phyloP scores from a whole-genome alignment of 2,888 invertebrate species.

The Apamea anceps region DNA sequence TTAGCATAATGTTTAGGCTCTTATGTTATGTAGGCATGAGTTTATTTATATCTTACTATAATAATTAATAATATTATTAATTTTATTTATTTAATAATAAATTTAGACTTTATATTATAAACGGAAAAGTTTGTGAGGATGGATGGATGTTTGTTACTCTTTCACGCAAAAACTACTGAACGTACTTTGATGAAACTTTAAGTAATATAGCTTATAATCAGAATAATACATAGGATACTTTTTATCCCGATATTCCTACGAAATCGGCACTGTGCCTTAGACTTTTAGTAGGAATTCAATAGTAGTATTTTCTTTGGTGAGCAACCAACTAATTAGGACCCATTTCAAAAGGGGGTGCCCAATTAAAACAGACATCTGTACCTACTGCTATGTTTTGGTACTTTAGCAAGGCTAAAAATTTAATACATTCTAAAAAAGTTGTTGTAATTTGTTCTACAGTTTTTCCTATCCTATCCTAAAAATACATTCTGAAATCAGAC shows the following conservation, averaged over 20 bases:
- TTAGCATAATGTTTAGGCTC: slow-evolving; percentile 47
- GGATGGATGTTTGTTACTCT: background rate
- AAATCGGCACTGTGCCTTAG: too few species aligned
- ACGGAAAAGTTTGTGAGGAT: background rate
- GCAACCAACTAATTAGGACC: too few species aligned
- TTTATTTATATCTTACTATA: background rate
- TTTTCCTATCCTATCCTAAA: too few species aligned
- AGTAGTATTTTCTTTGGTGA: background rate
- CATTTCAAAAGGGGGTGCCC: background rate
- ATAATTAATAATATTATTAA: background rate
- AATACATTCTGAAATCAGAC: background rate
- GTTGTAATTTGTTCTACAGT: too few species aligned
- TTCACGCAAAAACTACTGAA: background rate
- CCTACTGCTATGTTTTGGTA: background rate
- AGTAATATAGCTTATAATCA: background rate
- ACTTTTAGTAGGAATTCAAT: background rate
- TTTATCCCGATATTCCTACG: too few species aligned
- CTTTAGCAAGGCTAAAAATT: background rate
- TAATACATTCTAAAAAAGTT: background rate
- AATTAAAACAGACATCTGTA: background rate
- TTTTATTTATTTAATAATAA: too few species aligned
- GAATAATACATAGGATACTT: too few species aligned
- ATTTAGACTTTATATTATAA: background rate
- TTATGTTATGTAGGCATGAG: background rate
- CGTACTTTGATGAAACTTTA: background rate